Base-by-base conservation (phyloP, 2,888 invertebrate species). In the Leptinotarsa peninsularis region DNA sequence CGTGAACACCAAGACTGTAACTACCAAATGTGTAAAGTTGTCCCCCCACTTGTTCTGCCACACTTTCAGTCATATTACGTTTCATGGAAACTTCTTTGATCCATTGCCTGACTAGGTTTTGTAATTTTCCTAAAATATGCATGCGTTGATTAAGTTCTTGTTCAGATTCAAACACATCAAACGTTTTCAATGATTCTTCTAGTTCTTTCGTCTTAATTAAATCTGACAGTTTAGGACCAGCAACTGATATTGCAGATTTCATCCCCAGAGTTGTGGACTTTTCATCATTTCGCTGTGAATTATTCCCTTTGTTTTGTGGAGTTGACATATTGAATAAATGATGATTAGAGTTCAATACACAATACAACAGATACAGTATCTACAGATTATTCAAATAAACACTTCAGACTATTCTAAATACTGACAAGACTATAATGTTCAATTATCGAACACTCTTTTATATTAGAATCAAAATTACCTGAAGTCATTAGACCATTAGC, bases 11-110 rank as follows among this genome's bases (percentile, higher is more conserved):
- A 33, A 33, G 33, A 1, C 96, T 91, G 87, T 99, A 99, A 73
- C 99, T 99, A 66, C 99, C 99, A 89, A 99, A 99, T n/a, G 99
- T 99, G 87, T 97, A 99, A 77, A 99, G 97, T 90, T 98, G 98
- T 4, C 99, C 99, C 27, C 99, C 98, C 75, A 98, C 95, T 81
- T 93, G 93, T 73, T 97, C 96, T 1, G 97, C 96, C 1, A 96
- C 93, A 82, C 93, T 94, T 74, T 94, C 93, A 7, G 98, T 98
- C 93, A 99, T 96, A 88, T 98, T 98, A 89, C 96, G 94, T 80
- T 94, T 91, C 73, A 95, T 89, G 66, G 98, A 97, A 66, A 97
- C 93, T 82, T 97, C 95, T 81, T 93, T 91, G 79, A 99, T 98
- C 99, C 99, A 99, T 85, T 95, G 93, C 82, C 97, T 94, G 15